Base-by-base conservation (phyloP, 2,797 vertebrate species). In the Halcyon chelicuti region DNA sequence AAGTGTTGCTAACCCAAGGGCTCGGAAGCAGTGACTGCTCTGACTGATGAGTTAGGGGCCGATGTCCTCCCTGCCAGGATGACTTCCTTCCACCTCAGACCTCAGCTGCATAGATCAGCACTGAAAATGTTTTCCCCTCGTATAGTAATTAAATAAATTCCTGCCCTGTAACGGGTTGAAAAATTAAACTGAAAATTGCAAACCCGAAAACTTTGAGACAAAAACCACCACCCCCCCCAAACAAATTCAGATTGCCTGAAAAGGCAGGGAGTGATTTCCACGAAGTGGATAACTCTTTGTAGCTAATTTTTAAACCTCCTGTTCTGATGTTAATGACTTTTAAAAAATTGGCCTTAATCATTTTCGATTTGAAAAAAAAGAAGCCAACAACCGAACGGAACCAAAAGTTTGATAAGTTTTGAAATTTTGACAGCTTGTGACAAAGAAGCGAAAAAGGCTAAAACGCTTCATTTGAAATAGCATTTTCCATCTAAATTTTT, bases 211-310 rank as follows among this genome's bases (percentile, higher is more conserved):
- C 10, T n/a, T 57, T 35, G 19, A 25, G 62, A 88, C 21, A 46
- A 73, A 5, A 44, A 40, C 1, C n/a, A 5, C 0, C 9, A 20
- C 2, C 23, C 25, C 2, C 15, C 8, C 10, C 2, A 19, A 51
- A 31, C 35, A 51, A 29, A 35, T 4, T 7, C 15, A 3, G 49
- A 88, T 76, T 76, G 8, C 26, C 44, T 55, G 3, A 67, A 67
- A 77, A 39, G 4, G 3, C 5, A 9, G 46, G 8, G 12, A 8
- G 7, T 9, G 12, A 26, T 74, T 93, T 73, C 39, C 22, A 47
- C 44, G 51, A 90, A 78, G 29, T 33, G 14, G 18, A 35, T 72
- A 60, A 28, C 26, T 66, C 26, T 78, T 26, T 66, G 39, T 55
- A 47, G 12, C 17, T 85, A 3, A 19, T 23, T 72, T 72, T 85